Conservation (phyloP, 1,140 invertebrate species). For the Penaeus chinensis region DNA sequence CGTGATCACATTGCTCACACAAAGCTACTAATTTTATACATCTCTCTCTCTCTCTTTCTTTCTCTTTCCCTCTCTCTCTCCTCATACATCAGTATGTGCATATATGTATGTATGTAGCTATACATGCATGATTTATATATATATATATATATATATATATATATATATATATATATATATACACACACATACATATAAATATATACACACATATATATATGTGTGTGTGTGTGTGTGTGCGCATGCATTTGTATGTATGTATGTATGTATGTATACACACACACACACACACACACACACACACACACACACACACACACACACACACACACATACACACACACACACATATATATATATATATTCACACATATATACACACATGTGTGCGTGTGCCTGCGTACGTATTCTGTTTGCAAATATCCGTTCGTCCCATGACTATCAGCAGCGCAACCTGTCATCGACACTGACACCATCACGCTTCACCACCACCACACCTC, state of each 20-base stretch:
- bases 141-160: not conserved
- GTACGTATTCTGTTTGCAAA: not conserved
- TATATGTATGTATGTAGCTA: not conserved
- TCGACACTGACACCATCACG: not conserved
- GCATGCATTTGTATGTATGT: not conserved
- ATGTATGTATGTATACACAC: not conserved
- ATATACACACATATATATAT: slow-evolving; percentile 3
- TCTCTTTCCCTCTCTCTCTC: not conserved
- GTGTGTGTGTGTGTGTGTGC: not conserved
- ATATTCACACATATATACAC: not conserved
- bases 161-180: not conserved
- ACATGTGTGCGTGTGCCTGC: not conserved
- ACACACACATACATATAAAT: not conserved
- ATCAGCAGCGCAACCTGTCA: not conserved
- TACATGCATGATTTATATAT: not conserved
- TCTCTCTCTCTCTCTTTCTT: not conserved
- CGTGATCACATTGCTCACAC: too few relatives aligned
- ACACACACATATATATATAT: not conserved
- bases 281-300: not conserved
- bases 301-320: not conserved
- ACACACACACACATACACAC: not conserved
- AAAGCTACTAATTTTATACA: not conserved
- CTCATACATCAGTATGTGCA: not conserved
- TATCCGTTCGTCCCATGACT: not conserved
- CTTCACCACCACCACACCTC: not conserved